Base-by-base conservation (phyloP, 2,888 invertebrate genomes). In the Diadegma fenestrale region DNA sequence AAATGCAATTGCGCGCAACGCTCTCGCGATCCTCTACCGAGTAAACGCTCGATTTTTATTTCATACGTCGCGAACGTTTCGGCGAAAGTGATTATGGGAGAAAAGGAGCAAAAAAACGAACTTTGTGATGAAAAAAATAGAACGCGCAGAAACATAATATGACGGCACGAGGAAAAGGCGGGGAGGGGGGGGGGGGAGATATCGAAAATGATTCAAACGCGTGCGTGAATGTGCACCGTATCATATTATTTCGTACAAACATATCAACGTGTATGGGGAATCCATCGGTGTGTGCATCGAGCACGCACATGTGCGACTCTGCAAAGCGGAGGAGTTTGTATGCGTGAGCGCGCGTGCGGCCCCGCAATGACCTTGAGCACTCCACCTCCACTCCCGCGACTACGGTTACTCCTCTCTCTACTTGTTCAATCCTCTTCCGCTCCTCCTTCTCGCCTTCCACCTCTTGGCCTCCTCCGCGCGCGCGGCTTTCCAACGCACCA, bases 301-400 rank as follows among this genome's bases (percentile, higher is more conserved):
- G 78, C 81, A 86, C 82, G 78, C 89, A 90, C 90, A 88, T 90
- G 88, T 87, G 91, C 89, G 89, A 80, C 86, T 84, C 86, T 88
- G 89, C 73, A 51, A 75, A 86, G 85, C 54, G 37, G 64, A 76
- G 41, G n/a, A 45, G 64, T 84, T 66, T 87, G 88, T 88, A 85
- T 87, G 80, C 71, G 88, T 88, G 86, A 83, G 75, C 92, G 93
- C 93, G 93, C 92, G 93, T 93, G 93, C 93, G 92, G 91, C 91
- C 90, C 91, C 90, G 89, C 88, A 88, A 89, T 92, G 93, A 93
- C 93, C 93, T 93, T 93, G 93, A 92, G 91, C 73, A 75, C 61
- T 81, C 82, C 51, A 76, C 86, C 82, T 84, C 84, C 78, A 84
- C 85, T 83, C 48, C 33, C 63, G 10, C 72, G 78, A 76, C 68